Base-by-base conservation (phyloP, 2,888 invertebrate genomes). In the Brassicogethes aeneus region DNA sequence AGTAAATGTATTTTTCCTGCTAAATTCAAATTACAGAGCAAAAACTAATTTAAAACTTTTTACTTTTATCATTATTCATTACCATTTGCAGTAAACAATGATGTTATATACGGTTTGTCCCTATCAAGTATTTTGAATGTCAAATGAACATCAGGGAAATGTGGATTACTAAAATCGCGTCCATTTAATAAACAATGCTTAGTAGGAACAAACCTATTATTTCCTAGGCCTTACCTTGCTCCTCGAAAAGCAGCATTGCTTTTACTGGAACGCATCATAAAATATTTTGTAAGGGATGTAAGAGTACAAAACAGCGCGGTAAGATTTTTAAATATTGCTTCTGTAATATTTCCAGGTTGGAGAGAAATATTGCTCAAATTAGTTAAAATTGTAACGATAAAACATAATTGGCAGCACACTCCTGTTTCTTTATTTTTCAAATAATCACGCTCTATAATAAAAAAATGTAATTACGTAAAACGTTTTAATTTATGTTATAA, bases 231-330 rank as follows among this genome's bases (percentile, higher is more conserved):
- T 51, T 50, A 75, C 75, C 70, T 70, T 12, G 73, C 72, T 31
- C 68, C 61, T 56, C 73, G 70, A 52, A 75, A 75, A 1, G 69
- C 70, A 32, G 68, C 62, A 57, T 71, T 70, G 7, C 64, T 57
- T 42, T 64, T 62, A 1, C 70, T 64, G 8, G 74, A 74, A 45
- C 74, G 70, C 5, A 56, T 53, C 13, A 69, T 60, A 50, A 80
- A 80, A 62, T 81, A 77, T 57, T 75, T 80, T 0, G 78, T 71
- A 16, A 81, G 60, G 39, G 70, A 69, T 40, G 70, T 73, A 3
- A 80, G 57, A 35, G 74, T 70, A 12, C 64, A 69, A 55, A 74
- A 82, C 29, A 76, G 64, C 40, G 69, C 70, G 32, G 74, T 71
- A 10, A 79, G 57, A 44, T 75, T 70, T 52, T 73, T 76, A 37